Evolutionary conservation across 2,113 vertebrate species (phyloP), one percentile per base, ranked within the genome.

Genomic region (Rhabdomys dilectus): DNA sequence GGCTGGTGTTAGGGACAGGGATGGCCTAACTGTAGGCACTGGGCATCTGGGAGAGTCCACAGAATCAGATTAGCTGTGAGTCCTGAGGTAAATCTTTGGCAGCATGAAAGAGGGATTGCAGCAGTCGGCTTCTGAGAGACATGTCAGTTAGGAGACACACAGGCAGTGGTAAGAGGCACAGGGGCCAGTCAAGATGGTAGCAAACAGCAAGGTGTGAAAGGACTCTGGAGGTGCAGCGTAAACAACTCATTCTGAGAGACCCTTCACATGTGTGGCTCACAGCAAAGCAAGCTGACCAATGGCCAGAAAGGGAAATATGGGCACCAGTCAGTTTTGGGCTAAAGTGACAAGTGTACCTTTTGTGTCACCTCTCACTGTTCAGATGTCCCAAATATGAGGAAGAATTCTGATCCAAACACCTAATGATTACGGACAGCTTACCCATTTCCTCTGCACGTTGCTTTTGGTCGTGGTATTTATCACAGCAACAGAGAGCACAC

Each of bases 61-160:
- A 24, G 24, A 13, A 4, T 3, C 7, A 7, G 5, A 19, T n/a
- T 48, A 29, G 4, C 48, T 66, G 60, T 0, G 7, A 31, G 58
- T 45, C 51, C 19, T 1, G 48, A 22, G 53, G 16, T 19, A 39
- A 42, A 19, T 34, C 48, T 29, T 34, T 84, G 81, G 56, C 17
- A 42, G 5, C 5, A 24, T 31, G 26, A 26, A 4, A 42, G 8
- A 70, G 15, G n/a, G 29, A 10, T 29, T 8, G 7, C 26, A 77
- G 86, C 5, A 26, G 39, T 39, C 6, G 29, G 3, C n/a, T 31
- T 24, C 5, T 36, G 34, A 3, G 24, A 84, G n/a, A 75, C 7
- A 77, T 42, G 51, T 4, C 26, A 56, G 77, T 11, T 29, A 26
- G 76, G 76, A 62, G 36, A 39, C 34, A 73, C 12, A 17, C 45